A percentile compares a stretch with the other conserved stretches of the same genome.
phyloP scores from a whole-genome alignment of 2,888 invertebrate species.

The Hydrotaea cyrtoneurina region DNA sequence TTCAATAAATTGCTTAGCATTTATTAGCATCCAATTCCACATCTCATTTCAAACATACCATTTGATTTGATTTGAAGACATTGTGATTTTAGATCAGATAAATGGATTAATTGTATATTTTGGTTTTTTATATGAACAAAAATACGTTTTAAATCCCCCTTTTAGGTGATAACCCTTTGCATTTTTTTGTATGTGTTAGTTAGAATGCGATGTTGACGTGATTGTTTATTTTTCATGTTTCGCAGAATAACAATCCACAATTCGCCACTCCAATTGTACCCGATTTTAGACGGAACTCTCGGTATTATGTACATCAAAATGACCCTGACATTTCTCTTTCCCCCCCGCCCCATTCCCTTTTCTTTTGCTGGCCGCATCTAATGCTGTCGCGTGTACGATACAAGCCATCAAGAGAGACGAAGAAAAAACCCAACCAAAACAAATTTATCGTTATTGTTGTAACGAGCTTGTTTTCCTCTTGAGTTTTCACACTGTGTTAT shows the following conservation, averaged over 20 bases:
- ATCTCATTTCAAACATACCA: too few species aligned
- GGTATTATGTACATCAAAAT: not conserved
- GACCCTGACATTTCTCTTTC: slow-evolving; percentile 37
- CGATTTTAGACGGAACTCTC: slow-evolving; percentile 5
- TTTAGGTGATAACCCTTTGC: too few species aligned
- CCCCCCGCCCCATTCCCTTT: too few species aligned
- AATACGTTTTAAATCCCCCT: too few species aligned
- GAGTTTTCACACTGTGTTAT: slow-evolving; percentile 1
- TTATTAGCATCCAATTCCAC: too few species aligned
- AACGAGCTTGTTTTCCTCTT: slow-evolving; percentile 35
- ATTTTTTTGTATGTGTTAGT: not conserved
- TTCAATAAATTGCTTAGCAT: too few species aligned
- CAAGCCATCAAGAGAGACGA: not conserved
- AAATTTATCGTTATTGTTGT: slow-evolving; percentile 30
- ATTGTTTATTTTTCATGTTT: slow-evolving; percentile 1
- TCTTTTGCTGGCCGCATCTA: too few species aligned
- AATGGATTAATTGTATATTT: too few species aligned
- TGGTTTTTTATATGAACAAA: too few species aligned
- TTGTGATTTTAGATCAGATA: too few species aligned
- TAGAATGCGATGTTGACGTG: slow-evolving; percentile 5
- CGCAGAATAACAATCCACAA: not conserved
- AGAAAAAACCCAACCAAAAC: not conserved
- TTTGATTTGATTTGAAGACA: too few species aligned
- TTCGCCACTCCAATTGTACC: slow-evolving; percentile 3
- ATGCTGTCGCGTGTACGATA: not conserved